These are phyloP conservation scores for Botrylloides violaceus DNA, from an alignment of 23 tunicate genomes.

Conservation along the genomic window DNA sequence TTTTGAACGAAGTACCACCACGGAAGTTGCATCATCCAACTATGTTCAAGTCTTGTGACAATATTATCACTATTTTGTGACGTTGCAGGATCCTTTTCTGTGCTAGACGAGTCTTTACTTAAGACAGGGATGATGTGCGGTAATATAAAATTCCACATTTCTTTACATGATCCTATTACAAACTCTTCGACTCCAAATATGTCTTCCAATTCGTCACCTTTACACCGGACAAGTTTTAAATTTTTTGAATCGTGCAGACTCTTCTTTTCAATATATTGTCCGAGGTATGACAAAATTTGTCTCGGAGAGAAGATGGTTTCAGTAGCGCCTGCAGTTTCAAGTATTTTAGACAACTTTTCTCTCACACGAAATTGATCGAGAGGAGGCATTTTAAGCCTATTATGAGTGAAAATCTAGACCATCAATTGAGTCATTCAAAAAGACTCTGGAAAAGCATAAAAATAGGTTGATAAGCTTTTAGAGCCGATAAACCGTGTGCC, in stretches of 20 bases:
- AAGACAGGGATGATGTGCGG: constrained; percentile 44
- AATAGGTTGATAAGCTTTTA: too few relatives aligned
- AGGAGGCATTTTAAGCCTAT: constrained; percentile 6
- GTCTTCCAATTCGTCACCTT: constrained; percentile 66
- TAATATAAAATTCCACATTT: constrained; percentile 53
- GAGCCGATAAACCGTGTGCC: too few relatives aligned
- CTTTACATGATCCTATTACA: constrained; percentile 16
- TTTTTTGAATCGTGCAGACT: constrained; percentile 52
- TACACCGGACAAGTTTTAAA: constrained; percentile 50
- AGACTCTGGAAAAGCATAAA: too few relatives aligned
- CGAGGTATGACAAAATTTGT: constrained; percentile 41
- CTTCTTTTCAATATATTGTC: constrained; percentile 67
- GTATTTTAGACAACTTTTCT: constrained; percentile 37
- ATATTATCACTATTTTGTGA: neutral
- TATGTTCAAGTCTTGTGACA: neutral
- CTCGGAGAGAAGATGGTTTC: constrained; percentile 52
- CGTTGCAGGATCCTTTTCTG: neutral
- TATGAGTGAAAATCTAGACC: too few relatives aligned
- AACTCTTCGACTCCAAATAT: constrained; percentile 51
- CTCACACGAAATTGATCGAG: constrained; percentile 32
- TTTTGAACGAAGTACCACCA: constrained; percentile 80
- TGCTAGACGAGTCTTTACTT: constrained; percentile 16
- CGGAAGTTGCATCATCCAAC: constrained; percentile 39
- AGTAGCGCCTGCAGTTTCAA: constrained; percentile 63
- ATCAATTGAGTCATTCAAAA: too few relatives aligned